A percentile compares a stretch with the other conserved stretches of the same genome.
Evolutionary conservation across 2,797 vertebrate genomes (phyloP).

Genomic region (Petrocephalus sullivani): DNA sequence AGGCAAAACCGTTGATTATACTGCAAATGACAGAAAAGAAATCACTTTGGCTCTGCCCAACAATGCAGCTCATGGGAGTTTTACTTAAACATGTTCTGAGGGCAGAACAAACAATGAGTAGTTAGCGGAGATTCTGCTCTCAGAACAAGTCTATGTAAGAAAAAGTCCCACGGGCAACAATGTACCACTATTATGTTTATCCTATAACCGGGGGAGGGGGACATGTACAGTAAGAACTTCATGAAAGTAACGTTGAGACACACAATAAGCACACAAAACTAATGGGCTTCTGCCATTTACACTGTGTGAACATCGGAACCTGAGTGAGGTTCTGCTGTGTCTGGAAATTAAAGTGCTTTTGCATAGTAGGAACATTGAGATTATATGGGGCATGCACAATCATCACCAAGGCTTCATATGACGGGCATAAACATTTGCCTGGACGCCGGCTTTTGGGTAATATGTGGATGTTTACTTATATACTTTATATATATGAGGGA

Average conservation of each 20-base stretch:
- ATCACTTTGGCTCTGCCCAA: not conserved
- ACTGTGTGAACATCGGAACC: not conserved
- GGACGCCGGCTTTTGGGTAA: too few relatives aligned
- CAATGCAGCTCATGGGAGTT: not conserved
- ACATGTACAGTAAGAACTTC: not conserved
- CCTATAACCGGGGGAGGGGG: not conserved
- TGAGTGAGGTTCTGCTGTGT: not conserved
- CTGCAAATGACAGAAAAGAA: slow-evolving; percentile 49
- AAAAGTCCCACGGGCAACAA: not conserved
- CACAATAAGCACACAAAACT: not conserved
- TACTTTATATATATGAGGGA: too few relatives aligned
- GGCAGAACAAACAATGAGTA: too few relatives aligned
- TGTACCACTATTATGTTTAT: not conserved
- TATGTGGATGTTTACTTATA: too few relatives aligned
- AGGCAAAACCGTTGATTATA: slow-evolving; percentile 99
- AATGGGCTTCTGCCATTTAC: not conserved
- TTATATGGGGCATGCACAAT: not conserved
- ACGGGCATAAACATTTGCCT: not conserved
- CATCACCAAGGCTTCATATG: not conserved
- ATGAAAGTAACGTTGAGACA: not conserved
- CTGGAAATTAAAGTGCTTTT: not conserved
- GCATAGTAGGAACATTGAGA: not conserved
- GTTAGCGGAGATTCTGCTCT: too few relatives aligned
- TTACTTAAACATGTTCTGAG: too few relatives aligned
- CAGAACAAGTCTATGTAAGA: too few relatives aligned